Evolutionary conservation across 2,797 vertebrate species (phyloP).

Genomic region (Epinephelus coioides): DNA sequence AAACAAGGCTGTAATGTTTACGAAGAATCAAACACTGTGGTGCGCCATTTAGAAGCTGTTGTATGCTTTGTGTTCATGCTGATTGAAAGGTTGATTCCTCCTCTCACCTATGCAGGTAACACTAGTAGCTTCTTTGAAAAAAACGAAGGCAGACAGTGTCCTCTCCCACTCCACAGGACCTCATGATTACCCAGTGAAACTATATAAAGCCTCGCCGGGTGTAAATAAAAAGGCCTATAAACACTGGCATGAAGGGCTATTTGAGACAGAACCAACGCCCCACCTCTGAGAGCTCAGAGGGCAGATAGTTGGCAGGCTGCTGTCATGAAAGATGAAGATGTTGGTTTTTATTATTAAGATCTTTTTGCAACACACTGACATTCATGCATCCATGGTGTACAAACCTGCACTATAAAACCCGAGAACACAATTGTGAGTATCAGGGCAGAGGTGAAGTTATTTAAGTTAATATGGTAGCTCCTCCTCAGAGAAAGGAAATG

Average conservation of each 20-base stretch:
- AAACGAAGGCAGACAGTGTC: slow-evolving; percentile 31
- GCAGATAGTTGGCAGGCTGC: slow-evolving; percentile 55
- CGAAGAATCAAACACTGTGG: background rate
- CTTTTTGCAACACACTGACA: background rate
- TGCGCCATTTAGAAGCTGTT: slow-evolving; percentile 21
- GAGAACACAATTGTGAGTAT: background rate
- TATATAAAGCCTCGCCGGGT: slow-evolving; percentile 73
- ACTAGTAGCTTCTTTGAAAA: slow-evolving; percentile 37
- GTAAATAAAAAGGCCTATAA: slow-evolving; percentile 75
- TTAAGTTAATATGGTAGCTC: background rate
- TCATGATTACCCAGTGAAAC: slow-evolving; percentile 54
- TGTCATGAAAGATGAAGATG: slow-evolving; percentile 62
- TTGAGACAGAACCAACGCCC: slow-evolving; percentile 73
- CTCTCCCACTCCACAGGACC: slow-evolving; percentile 39
- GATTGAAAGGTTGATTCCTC: background rate
- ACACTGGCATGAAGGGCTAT: slow-evolving; percentile 67
- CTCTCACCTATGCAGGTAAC: background rate
- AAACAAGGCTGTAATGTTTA: slow-evolving; percentile 42
- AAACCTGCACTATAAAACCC: background rate
- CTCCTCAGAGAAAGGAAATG: background rate
- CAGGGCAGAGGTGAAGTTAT: background rate
- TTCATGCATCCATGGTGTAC: background rate
- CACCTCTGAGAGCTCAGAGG: slow-evolving; percentile 26
- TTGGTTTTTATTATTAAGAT: slow-evolving; percentile 49
- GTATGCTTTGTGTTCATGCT: slow-evolving; percentile 9